Evolutionary conservation across 1,140 invertebrate genomes (phyloP), one percentile per base, ranked within the genome.

Genomic region (Adoxophyes honmai): DNA sequence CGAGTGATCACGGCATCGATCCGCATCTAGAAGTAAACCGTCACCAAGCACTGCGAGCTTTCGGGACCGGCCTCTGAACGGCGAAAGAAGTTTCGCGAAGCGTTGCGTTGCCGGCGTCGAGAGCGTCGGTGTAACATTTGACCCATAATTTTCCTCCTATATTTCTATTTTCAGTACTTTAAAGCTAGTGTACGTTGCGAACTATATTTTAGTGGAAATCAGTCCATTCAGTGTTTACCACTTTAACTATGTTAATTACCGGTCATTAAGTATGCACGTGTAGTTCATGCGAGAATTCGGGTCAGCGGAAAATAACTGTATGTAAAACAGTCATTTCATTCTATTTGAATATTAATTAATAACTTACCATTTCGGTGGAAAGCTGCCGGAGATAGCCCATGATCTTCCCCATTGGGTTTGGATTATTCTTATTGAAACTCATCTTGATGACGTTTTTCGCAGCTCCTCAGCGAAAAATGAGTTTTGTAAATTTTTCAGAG

Each of bases 341-440:
- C 18, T 21, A 18, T 6, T 6, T n/a, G 9, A 9, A 3, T 42
- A 16, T 10, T 10, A 10, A 16, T 56, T 35, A 35, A 59, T 55
- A 39, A 82, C 88, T 84, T 77, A 90, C 88, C 86, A 84, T 88
- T 75, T 89, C 88, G 10, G 77, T 85, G 66, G 88, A 89, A 34
- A 90, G 75, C 73, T 90, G 86, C 63, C 81, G 82, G 21, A 90
- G 72, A 61, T 88, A 88, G 57, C 75, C 88, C 83, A 89, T 85
- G 57, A 90, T 77, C 59, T 90, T 89, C 74, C 79, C 86, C 84
- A 88, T 73, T 9, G 86, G 67, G 62, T 87, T 88, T 61, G 85
- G 80, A 72, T 86, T 89, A 51, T 86, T 89, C 70, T 86, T 89
- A 66, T 90, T 88, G 71, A 89, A 90, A 64, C 88, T 90, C 88